Percentiles rank a stretch among this genome's conserved stretches.
phyloP scores from a whole-genome alignment of 2,888 invertebrate species.

The Monochamus alternatus region DNA sequence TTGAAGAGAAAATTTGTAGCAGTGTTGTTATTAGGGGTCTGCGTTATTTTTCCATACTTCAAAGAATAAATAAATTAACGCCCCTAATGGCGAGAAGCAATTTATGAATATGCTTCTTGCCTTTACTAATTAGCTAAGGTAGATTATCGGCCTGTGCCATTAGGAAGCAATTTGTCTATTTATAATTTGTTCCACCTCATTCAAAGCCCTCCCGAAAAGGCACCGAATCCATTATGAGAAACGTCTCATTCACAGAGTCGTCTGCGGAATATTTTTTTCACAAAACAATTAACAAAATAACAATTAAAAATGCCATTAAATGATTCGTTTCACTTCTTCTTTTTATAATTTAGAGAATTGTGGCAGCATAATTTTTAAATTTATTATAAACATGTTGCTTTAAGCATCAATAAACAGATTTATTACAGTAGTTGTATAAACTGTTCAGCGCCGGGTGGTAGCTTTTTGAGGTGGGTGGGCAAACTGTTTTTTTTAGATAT shows the following conservation, averaged over 20 bases:
- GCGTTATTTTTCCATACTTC: background rate
- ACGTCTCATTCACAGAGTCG: slow-evolving; percentile 7
- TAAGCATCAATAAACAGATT: no score
- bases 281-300: background rate
- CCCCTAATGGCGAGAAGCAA: background rate
- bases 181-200: slow-evolving; percentile 16
- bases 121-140: background rate
- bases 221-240: slow-evolving; percentile 16
- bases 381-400: no score
- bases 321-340: background rate
- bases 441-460: no score
- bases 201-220: background rate
- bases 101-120: background rate
- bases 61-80: slow-evolving; percentile 2
- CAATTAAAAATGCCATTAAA: background rate
- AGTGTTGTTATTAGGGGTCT: no score
- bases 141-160: slow-evolving; percentile 10
- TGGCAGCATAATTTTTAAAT: no score
- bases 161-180: slow-evolving; percentile 19
- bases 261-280: background rate
- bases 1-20: no score
- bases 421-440: no score
- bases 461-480: no score
- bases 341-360: background rate
- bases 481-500: no score